Evolutionary conservation across 2,797 vertebrate genomes (phyloP).

Genomic region (Thripadectes ignobilis): DNA sequence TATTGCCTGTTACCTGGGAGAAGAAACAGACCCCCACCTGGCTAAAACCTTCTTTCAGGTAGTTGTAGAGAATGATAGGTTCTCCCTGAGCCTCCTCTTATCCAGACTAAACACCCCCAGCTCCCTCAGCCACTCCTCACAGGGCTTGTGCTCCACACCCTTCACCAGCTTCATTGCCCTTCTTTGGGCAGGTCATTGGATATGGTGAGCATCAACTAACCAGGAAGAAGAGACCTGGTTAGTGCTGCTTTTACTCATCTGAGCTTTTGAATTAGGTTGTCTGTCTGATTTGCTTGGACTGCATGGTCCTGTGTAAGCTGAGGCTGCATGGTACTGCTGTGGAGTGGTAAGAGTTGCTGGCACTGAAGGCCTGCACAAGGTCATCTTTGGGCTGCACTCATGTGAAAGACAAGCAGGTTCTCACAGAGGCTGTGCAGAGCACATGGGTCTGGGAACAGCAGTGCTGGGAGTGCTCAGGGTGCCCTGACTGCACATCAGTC

Average conservation of each 20-base stretch:
- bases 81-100: not conserved
- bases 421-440: not conserved
- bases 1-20: not conserved
- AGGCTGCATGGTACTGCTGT: fast-evolving
- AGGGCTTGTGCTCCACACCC: not conserved
- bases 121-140: not conserved
- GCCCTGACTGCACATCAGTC: fast-evolving
- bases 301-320: fast-evolving
- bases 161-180: not conserved
- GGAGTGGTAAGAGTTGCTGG: not conserved
- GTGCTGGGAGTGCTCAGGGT: not conserved
- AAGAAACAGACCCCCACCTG: not conserved
- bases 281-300: not conserved
- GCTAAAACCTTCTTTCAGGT: not conserved
- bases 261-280: not conserved
- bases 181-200: not conserved
- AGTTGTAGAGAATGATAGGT: not conserved
- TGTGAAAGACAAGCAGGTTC: not conserved
- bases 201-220: not conserved
- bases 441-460: not conserved
- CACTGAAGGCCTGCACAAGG: not conserved
- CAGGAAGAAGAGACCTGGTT: not conserved
- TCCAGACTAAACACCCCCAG: not conserved
- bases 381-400: not conserved
- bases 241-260: not conserved